A percentile compares a stretch with the other conserved stretches of the same genome.
These are phyloP conservation scores for Oreochromis grahami DNA, from an alignment of 2,797 vertebrate species.

Conservation along the genomic window DNA sequence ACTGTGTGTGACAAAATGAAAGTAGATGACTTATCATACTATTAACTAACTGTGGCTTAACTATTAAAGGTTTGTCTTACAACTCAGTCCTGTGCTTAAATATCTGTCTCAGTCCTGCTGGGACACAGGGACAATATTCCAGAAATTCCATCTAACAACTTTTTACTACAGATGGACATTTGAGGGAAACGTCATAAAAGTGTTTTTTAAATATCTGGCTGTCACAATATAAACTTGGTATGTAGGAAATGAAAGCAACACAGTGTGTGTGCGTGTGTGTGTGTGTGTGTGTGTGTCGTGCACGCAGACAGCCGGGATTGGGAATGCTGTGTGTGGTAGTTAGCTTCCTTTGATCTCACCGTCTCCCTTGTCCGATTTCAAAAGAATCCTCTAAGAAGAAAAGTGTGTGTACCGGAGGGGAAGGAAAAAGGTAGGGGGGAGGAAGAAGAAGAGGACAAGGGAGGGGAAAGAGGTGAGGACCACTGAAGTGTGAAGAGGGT, in stretches of 20 bases:
- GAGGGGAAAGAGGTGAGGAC: constrained; percentile 63
- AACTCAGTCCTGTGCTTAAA: background rate
- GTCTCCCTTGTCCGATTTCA: constrained; percentile 86
- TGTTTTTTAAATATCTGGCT: background rate
- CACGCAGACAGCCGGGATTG: constrained; percentile 42
- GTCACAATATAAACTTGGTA: background rate
- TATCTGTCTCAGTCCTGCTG: background rate
- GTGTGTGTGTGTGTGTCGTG: background rate
- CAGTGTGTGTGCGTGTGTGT: background rate
- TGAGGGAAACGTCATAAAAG: background rate
- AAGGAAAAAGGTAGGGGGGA: constrained; percentile 54
- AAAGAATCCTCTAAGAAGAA: constrained; percentile 79
- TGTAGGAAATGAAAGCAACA: background rate
- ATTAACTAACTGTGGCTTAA: background rate
- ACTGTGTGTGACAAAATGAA: background rate
- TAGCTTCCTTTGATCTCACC: constrained; percentile 88
- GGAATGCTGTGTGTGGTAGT: constrained; percentile 87
- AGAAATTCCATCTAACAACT: background rate
- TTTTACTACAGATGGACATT: background rate
- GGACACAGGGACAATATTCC: background rate
- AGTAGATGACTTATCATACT: background rate
- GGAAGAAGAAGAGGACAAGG: constrained; percentile 10
- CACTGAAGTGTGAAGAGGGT: constrained; percentile 92
- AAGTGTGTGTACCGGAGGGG: constrained; percentile 63
- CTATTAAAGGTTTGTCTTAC: background rate